Percentiles rank a stretch among this genome's conserved stretches.
These are phyloP conservation scores for Drosophila pandora DNA, from an alignment of 1,140 invertebrate species.

Conservation along the genomic window DNA sequence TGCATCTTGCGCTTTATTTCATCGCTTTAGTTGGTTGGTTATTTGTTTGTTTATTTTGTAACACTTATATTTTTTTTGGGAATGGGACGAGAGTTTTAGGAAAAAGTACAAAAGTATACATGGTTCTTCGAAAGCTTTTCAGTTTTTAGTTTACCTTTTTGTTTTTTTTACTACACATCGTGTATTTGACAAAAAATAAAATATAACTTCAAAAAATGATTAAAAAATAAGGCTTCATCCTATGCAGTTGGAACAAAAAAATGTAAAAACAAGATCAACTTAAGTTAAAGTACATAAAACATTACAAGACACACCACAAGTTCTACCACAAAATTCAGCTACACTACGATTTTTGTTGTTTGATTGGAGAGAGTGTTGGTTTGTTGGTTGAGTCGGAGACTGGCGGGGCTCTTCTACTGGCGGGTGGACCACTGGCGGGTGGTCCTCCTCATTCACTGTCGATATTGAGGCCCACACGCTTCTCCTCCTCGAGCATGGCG, in stretches of 20 bases:
- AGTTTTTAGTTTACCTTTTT: slow-evolving; percentile 47
- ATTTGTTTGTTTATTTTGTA: slow-evolving; percentile 30
- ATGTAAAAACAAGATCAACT: slow-evolving; percentile 46
- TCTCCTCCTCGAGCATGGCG: slow-evolving; percentile 97
- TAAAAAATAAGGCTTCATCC: slow-evolving; percentile 1
- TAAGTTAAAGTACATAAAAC: slow-evolving; percentile 45
- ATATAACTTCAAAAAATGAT: slow-evolving; percentile 2
- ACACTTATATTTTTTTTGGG: slow-evolving; percentile 39
- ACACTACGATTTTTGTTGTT: slow-evolving; percentile 67
- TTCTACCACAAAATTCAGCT: slow-evolving; percentile 67
- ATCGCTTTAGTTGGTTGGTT: slow-evolving; percentile 40
- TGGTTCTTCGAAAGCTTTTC: slow-evolving; percentile 72
- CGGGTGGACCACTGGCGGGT: too few relatives aligned
- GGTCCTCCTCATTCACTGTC: slow-evolving; percentile 83
- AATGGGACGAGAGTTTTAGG: slow-evolving; percentile 52
- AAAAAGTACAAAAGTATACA: slow-evolving; percentile 83
- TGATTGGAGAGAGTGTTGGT: slow-evolving; percentile 56
- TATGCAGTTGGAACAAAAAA: slow-evolving; percentile 12
- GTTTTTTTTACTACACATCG: slow-evolving; percentile 14
- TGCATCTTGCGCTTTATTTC: slow-evolving; percentile 63
- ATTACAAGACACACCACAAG: slow-evolving; percentile 31
- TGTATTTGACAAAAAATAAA: slow-evolving; percentile 11
- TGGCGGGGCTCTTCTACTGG: too few relatives aligned
- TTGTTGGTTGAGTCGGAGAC: slow-evolving; percentile 25
- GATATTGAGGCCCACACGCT: slow-evolving; percentile 89